phyloP scores from a whole-genome alignment of 2,113 vertebrate species.

The Varanus salvator region DNA sequence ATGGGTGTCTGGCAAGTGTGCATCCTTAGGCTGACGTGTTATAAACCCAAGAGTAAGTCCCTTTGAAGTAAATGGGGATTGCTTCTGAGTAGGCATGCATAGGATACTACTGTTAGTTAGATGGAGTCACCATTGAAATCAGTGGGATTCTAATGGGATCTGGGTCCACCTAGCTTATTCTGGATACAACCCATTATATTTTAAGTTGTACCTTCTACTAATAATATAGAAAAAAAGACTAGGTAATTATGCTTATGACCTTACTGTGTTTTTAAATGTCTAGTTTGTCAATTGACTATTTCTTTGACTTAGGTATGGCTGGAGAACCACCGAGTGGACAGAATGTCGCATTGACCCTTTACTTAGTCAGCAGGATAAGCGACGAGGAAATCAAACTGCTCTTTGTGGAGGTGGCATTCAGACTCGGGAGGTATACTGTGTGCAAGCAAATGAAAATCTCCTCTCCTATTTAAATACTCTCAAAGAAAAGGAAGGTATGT shows the following conservation, averaged over 20 bases:
- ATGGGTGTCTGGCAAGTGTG: not conserved
- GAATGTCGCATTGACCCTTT: constrained; percentile 92
- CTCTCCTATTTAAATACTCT: constrained; percentile 82
- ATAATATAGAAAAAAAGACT: not conserved
- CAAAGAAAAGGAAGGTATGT: constrained; percentile 88
- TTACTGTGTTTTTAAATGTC: not conserved
- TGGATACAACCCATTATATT: not conserved
- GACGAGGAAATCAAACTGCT: constrained; percentile 90
- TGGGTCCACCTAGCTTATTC: not conserved
- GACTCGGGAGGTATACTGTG: constrained; percentile 89
- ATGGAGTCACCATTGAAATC: not conserved
- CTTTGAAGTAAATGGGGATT: not conserved
- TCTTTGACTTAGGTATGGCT: constrained; percentile 81
- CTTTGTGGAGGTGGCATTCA: constrained; percentile 95
- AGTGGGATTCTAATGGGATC: not conserved
- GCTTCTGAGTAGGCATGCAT: not conserved
- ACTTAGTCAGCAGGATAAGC: constrained; percentile 94
- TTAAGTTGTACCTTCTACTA: not conserved
- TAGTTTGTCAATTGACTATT: not conserved
- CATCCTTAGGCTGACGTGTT: not conserved
- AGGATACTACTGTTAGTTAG: not conserved
- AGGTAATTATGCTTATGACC: not conserved
- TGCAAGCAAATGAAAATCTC: constrained; percentile 87
- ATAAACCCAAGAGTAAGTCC: not conserved
- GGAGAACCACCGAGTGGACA: constrained; percentile 93